Evolutionary conservation across 1,140 invertebrate species (phyloP), one percentile per base, ranked within the genome.

Genomic region (Psix sp.): DNA sequence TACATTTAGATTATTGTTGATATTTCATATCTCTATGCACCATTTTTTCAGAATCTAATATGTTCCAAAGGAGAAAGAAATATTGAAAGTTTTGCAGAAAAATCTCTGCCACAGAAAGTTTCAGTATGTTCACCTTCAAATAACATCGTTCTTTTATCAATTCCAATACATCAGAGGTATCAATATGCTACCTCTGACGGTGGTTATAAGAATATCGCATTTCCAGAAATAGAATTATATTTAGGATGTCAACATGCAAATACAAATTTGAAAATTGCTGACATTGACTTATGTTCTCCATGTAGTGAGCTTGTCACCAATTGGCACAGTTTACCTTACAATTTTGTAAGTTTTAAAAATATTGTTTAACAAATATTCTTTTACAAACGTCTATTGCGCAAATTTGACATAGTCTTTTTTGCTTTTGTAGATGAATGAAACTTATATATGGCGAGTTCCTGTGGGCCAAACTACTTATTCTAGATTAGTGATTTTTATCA

Each of bases 121-220:
- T 79, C 80, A n/a, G 40, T 80, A 11, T 88, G 85, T 29, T 65
- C 77, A 1, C n/a, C 0, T 9, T 46, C 82, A 29, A 54, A 42
- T n/a, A 26, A 36, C 20, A 66, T 42, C 10, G 68, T 56, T 38
- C 21, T 26, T 36, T 49, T 86, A 2, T 71, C 40, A 14, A 36
- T 88, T 11, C 83, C 84, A 11, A 35, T 88, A 66, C 85, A 88
- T 68, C 82, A 86, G 15, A 77, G 87, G 13, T 88, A 88, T 45
- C 84, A 80, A 15, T 78, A 78, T 43, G 74, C 85, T 3, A 74
- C 11, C 4, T n/a, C 60, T 1, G 48, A 54, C 29, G 78, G 74
- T 11, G 65, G 49, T 17, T 82, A 82, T 24, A 26, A 76, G 5
- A 77, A 79, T 49, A 33, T 84, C 3, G 72, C 20, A 7, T 16